Percentiles rank a stretch among this genome's conserved stretches.
Conservation (phyloP, 2,113 vertebrate species). For the Formicarius rufipectus region DNA sequence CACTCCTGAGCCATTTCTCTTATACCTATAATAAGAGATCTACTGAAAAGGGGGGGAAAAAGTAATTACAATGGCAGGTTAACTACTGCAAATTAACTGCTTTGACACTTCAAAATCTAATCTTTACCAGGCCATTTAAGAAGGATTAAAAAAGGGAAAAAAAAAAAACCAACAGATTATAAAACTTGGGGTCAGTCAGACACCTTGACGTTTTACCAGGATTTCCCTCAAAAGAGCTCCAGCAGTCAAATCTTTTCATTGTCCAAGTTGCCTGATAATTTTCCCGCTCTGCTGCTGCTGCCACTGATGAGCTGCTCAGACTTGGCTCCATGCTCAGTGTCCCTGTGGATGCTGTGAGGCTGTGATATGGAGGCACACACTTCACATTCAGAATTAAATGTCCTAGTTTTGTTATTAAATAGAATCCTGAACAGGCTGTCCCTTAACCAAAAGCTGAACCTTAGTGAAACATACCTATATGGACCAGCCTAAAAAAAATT, state of each 20-base stretch:
- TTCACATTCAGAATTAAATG: slow-evolving; percentile 65
- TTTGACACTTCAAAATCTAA: slow-evolving; percentile 2
- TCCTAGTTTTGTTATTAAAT: slow-evolving; percentile 40
- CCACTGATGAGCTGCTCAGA: slow-evolving; percentile 64
- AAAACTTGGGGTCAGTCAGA: slow-evolving; percentile 62
- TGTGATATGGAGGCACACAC: slow-evolving; percentile 62
- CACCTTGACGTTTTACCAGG: slow-evolving; percentile 65
- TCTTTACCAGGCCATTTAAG: slow-evolving; percentile 39
- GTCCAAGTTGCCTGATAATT: slow-evolving; percentile 60
- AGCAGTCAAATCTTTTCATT: slow-evolving; percentile 65
- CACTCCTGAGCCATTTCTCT: background rate
- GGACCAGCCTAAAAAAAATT: slow-evolving; percentile 36
- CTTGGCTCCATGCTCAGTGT: slow-evolving; percentile 40
- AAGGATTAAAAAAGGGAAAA: background rate
- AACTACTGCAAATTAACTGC: background rate
- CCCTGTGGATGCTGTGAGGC: slow-evolving; percentile 64
- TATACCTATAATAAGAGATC: background rate
- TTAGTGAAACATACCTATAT: slow-evolving; percentile 40
- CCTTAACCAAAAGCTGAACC: slow-evolving; percentile 54
- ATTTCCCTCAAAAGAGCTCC: slow-evolving; percentile 70
- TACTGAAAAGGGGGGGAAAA: background rate
- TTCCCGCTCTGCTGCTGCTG: slow-evolving; percentile 52
- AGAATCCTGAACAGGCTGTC: slow-evolving; percentile 48
- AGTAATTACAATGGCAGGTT: background rate
- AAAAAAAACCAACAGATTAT: slow-evolving; percentile 3